Percentiles rank a stretch among this genome's conserved stretches.
These are phyloP conservation scores for Helarctos malayanus DNA, from an alignment of 2,797 vertebrate genomes.

Conservation along the genomic window DNA sequence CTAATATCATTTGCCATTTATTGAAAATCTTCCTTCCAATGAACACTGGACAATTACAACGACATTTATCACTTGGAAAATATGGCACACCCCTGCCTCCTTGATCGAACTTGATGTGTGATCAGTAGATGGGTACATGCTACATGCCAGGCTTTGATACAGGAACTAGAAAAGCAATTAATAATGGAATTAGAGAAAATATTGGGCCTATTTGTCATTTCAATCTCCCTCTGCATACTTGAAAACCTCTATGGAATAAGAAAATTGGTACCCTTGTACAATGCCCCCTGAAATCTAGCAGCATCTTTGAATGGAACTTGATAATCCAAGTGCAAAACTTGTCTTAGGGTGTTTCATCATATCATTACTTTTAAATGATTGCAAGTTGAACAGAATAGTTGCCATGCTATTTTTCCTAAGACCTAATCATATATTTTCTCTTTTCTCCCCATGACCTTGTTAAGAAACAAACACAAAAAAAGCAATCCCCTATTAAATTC, in stretches of 20 bases:
- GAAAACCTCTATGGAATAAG: constrained; percentile 22
- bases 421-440: constrained; percentile 22
- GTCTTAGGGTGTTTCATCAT: constrained; percentile 14
- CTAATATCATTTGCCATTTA: constrained; percentile 53
- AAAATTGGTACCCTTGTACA: constrained; percentile 3
- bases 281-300: constrained; percentile 41
- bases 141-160: constrained; percentile 10
- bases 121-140: not conserved
- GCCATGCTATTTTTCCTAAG: constrained; percentile 8
- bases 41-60: constrained; percentile 31
- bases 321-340: constrained; percentile 41
- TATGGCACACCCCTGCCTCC: not conserved
- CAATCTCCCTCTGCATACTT: not conserved
- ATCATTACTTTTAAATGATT: constrained; percentile 50
- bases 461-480: not conserved
- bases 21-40: constrained; percentile 40
- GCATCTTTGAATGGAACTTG: not conserved
- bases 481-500: not conserved
- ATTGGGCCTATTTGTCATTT: constrained; percentile 49
- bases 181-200: constrained; percentile 68
- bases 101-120: constrained; percentile 50
- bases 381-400: not conserved
- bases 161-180: constrained; percentile 47
- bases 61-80: constrained; percentile 33
- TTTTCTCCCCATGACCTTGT: not conserved